phyloP scores from a whole-genome alignment of 2,113 vertebrate genomes.

The Scomber scombrus region DNA sequence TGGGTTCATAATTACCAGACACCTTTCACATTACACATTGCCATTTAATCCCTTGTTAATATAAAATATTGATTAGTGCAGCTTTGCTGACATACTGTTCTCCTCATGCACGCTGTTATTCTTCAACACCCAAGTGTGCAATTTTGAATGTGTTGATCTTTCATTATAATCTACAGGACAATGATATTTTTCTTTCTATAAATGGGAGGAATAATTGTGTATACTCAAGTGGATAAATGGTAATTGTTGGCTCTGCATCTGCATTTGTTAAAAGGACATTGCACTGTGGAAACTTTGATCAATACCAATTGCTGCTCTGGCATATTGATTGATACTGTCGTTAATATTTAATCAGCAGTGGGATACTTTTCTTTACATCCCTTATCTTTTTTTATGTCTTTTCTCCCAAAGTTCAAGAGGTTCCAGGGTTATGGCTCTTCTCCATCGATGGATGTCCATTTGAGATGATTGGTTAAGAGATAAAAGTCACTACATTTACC shows the following conservation, averaged over 20 bases:
- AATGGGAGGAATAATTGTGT: background rate
- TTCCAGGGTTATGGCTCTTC: constrained; percentile 35
- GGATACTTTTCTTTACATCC: constrained; percentile 43
- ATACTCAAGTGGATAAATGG: constrained; percentile 4
- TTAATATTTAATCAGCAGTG: constrained; percentile 58
- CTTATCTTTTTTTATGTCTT: constrained; percentile 48
- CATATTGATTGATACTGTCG: constrained; percentile 53
- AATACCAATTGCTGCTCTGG: constrained; percentile 49
- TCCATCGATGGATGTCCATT: constrained; percentile 48
- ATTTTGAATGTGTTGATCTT: background rate
- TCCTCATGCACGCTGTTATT: background rate
- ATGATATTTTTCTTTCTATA: constrained; percentile 20
- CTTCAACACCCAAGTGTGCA: background rate
- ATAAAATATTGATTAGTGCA: background rate
- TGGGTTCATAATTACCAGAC: no score
- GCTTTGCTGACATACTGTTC: background rate
- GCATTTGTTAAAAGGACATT: constrained; percentile 26
- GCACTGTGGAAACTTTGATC: constrained; percentile 33
- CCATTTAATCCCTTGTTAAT: background rate
- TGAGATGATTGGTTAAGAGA: constrained; percentile 64
- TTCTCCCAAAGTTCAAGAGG: constrained; percentile 48
- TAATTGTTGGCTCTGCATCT: constrained; percentile 46
- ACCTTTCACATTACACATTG: no score
- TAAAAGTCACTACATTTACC: constrained; percentile 58
- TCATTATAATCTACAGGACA: background rate